Evolutionary conservation across 2,888 invertebrate genomes (phyloP).

Genomic region (Drosophila prostipennis): DNA sequence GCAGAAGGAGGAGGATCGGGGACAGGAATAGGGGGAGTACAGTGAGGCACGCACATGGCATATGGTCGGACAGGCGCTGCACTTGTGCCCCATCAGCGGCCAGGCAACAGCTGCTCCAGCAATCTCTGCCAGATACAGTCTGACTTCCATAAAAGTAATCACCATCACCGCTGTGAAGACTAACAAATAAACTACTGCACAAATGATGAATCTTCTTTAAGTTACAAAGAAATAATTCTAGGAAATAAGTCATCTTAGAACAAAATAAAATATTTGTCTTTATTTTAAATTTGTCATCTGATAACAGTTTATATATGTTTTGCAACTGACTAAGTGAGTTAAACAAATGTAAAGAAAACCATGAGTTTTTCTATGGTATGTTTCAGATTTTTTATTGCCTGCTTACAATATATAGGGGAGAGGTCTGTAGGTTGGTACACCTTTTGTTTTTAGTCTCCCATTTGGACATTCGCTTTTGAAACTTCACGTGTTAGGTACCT

Average conservation of each 20-base stretch:
- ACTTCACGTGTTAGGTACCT: too few species aligned
- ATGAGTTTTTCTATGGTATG: background rate
- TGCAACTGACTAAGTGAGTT: background rate
- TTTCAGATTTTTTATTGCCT: too few species aligned
- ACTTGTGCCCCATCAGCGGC: conserved; percentile 63
- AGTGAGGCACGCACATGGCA: conserved; percentile 52
- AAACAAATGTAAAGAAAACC: background rate
- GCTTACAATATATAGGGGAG: too few species aligned
- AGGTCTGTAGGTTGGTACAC: too few species aligned
- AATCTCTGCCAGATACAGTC: conserved; percentile 35
- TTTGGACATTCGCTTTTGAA: too few species aligned
- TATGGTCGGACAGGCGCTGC: conserved; percentile 45
- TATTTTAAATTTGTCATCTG: background rate
- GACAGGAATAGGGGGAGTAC: conserved; percentile 6
- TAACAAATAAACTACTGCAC: background rate
- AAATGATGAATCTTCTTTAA: background rate
- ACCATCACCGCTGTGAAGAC: background rate
- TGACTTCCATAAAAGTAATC: background rate
- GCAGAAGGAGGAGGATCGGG: background rate
- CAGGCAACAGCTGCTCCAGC: conserved; percentile 39
- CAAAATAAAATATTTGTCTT: background rate
- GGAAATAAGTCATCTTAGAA: background rate
- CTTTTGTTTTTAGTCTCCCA: too few species aligned
- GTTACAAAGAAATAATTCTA: too few species aligned
- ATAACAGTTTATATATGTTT: background rate